Conservation (phyloP, 2,113 vertebrate species). For the Benitochromis conjunctus region DNA sequence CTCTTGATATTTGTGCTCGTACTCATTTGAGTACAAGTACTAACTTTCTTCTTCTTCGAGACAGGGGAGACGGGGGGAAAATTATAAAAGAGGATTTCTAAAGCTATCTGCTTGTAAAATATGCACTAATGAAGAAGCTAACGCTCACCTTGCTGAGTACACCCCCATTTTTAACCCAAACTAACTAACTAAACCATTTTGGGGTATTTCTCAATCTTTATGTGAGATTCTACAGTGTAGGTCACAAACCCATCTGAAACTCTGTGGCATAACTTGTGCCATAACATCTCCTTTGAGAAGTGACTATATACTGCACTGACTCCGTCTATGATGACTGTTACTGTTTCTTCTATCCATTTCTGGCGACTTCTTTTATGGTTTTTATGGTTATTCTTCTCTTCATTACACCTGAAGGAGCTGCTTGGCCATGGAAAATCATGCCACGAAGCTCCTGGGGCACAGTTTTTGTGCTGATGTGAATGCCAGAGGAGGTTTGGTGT, state of each 20-base stretch:
- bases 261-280: background rate
- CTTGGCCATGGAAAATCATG: background rate
- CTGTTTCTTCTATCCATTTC: background rate
- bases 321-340: background rate
- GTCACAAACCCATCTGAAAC: background rate
- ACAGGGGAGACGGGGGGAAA: background rate
- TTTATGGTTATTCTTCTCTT: too few species aligned
- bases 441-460: background rate
- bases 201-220: background rate
- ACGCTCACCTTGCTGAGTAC: background rate
- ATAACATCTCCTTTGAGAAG: background rate
- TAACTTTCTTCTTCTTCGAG: background rate
- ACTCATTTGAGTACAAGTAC: background rate
- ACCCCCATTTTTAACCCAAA: background rate
- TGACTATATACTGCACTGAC: background rate
- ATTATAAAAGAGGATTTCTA: background rate
- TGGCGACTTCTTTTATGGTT: too few species aligned
- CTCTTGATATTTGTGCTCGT: background rate
- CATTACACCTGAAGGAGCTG: background rate
- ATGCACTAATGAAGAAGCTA: rapidly evolving
- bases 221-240: background rate
- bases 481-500: background rate
- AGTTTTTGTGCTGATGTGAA: background rate
- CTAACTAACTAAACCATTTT: background rate
- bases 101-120: background rate